Evolutionary conservation across 2,113 vertebrate species (phyloP), one percentile per base, ranked within the genome.

Genomic region (Callocephalon fimbriatum): DNA sequence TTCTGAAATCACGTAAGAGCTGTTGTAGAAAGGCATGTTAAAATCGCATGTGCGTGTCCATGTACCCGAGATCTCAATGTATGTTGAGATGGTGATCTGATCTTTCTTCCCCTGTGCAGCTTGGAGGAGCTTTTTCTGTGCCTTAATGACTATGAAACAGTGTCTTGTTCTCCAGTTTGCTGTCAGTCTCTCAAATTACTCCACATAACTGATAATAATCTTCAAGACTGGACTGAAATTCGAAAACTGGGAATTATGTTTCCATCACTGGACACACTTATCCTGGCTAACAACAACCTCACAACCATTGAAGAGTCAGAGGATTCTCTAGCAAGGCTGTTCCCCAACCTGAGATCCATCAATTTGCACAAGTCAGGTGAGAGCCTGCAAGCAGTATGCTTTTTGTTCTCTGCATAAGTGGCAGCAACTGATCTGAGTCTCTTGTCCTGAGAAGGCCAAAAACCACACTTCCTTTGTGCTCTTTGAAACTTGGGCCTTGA

Each of bases 51-150:
- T 40, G 21, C 20, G 2, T 58, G 67, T 50, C 44, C 21, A 25
- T 68, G 20, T 74, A 12, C 32, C 26, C 2, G 56, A 58, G 13
- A 58, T 58, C 32, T 53, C 11, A 37, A 27, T 37, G 66, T 42
- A 9, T 54, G 38, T 75, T 78, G 84, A 58, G 78, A 20, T 90
- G 71, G 16, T 82, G 85, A 54, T 19, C 4, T 19, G 40, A 93
- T 89, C 84, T 91, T 65, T 88, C 95, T 90, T 95, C 87, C 82
- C 96, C 48, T 58, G 37, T 97, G 65, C 98, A 99, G 99, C 97
- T 98, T 99, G 97, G 99, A 99, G 98, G 99, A 99, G 97, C 99
- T 99, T 35, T 99, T 99, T 98, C 98, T 99, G 98, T 99, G 99
- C 98, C 98, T 99, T 98, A 99, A 99, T 1, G 99, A 99, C 97